phyloP scores from a whole-genome alignment of 2,888 invertebrate species.

The Heliothis peltigera region DNA sequence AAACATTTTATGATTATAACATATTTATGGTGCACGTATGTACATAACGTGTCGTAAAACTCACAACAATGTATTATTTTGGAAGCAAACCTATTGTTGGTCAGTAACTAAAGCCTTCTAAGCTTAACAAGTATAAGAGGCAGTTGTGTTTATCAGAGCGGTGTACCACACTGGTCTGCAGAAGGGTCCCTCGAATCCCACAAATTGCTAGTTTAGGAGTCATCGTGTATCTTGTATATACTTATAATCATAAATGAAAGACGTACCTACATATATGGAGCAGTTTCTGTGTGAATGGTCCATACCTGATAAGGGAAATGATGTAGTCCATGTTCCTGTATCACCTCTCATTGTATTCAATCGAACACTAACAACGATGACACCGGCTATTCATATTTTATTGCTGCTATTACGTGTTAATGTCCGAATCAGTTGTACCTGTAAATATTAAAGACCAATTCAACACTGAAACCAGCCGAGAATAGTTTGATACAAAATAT shows the following conservation, averaged over 20 bases:
- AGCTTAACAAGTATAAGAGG: constrained; percentile 36
- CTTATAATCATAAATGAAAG: constrained; percentile 50
- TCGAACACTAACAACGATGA: constrained; percentile 18
- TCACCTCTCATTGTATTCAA: constrained; percentile 23
- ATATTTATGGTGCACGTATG: too few species aligned
- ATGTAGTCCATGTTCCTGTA: constrained; percentile 35
- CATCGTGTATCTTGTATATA: constrained; percentile 20
- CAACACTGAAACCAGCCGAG: neutral
- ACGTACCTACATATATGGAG: constrained; percentile 45
- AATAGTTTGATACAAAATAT: neutral
- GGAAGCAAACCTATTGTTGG: constrained; percentile 19
- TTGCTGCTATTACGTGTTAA: constrained; percentile 19
- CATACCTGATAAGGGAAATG: constrained; percentile 31
- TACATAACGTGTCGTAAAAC: neutral
- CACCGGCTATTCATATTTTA: constrained; percentile 18
- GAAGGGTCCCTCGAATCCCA: constrained; percentile 36
- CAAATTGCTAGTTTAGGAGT: constrained; percentile 53
- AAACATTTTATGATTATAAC: too few species aligned
- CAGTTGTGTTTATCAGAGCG: constrained; percentile 54
- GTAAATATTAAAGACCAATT: too few species aligned
- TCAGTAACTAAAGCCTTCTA: constrained; percentile 40
- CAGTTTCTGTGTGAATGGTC: constrained; percentile 42
- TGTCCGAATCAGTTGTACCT: constrained; percentile 6
- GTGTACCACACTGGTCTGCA: constrained; percentile 33
- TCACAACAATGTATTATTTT: constrained; percentile 13